Conservation (phyloP, 1,140 invertebrate genomes). For the Brachystomella parvula region DNA sequence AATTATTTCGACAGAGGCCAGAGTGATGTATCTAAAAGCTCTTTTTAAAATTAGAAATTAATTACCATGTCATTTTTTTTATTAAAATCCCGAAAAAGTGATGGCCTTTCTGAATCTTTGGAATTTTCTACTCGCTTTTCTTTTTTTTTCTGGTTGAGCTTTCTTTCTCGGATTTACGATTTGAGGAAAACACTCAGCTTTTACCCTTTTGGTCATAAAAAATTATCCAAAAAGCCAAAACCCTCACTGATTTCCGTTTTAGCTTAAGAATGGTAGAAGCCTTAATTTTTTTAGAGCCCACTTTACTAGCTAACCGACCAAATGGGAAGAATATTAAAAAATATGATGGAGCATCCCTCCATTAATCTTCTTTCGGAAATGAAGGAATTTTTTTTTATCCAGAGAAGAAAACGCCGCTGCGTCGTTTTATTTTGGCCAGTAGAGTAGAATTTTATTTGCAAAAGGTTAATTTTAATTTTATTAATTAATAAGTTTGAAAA, state of each 20-base stretch:
- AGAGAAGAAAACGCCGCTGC: too few species aligned
- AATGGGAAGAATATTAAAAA: background rate
- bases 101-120: too few species aligned
- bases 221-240: background rate
- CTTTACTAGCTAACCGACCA: background rate
- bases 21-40: background rate
- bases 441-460: background rate
- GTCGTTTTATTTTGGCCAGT: too few species aligned
- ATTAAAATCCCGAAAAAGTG: background rate
- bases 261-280: background rate
- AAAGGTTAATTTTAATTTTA: background rate
- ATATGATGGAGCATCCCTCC: background rate
- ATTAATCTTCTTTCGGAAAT: too few species aligned
- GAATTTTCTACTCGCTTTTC: background rate
- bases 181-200: conserved; percentile 4
- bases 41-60: background rate
- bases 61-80: background rate
- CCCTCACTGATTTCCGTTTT: background rate
- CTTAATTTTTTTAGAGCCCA: background rate
- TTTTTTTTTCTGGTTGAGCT: background rate
- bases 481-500: too few species aligned
- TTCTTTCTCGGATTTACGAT: background rate
- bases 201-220: background rate
- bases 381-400: too few species aligned
- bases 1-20: background rate